Evolutionary conservation across 2,888 invertebrate species (phyloP).

Genomic region (Griposia aprilina): DNA sequence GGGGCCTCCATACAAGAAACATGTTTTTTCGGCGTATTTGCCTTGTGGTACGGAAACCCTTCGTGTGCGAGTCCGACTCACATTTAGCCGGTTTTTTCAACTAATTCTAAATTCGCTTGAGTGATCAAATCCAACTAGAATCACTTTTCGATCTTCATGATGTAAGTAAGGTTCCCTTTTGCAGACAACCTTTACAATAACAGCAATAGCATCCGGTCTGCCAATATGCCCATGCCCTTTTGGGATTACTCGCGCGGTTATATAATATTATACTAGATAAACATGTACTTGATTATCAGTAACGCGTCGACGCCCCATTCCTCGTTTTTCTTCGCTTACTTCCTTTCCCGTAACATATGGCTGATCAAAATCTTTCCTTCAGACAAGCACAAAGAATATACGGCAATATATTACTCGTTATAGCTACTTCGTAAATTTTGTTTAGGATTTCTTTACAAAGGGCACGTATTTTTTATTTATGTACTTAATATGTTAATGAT

Average conservation of each 20-base stretch:
- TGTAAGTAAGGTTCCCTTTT: neutral
- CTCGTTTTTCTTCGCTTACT: slow-evolving; percentile 53
- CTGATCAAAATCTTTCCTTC: slow-evolving; percentile 64
- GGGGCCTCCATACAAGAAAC: no score
- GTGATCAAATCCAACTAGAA: neutral
- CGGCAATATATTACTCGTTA: slow-evolving; percentile 61
- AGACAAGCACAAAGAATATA: slow-evolving; percentile 63
- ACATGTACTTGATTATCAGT: slow-evolving; percentile 53
- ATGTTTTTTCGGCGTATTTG: no score
- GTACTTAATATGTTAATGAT: slow-evolving; percentile 54
- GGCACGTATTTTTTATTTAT: slow-evolving; percentile 51
- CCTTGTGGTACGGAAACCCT: no score
- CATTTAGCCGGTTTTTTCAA: no score
- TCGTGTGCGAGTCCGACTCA: no score
- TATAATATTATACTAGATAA: slow-evolving; percentile 30
- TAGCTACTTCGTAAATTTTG: slow-evolving; percentile 57
- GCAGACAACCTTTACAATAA: neutral
- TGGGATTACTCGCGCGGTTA: slow-evolving; percentile 20
- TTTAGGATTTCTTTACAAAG: slow-evolving; percentile 52
- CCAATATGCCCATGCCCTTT: neutral
- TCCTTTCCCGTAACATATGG: slow-evolving; percentile 60
- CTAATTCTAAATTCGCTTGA: neutral
- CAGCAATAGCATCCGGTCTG: neutral
- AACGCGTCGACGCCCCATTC: slow-evolving; percentile 51
- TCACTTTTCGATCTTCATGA: rapidly evolving